These are phyloP conservation scores for Leguminivora glycinivorella DNA, from an alignment of 1,140 invertebrate species.

Conservation along the genomic window DNA sequence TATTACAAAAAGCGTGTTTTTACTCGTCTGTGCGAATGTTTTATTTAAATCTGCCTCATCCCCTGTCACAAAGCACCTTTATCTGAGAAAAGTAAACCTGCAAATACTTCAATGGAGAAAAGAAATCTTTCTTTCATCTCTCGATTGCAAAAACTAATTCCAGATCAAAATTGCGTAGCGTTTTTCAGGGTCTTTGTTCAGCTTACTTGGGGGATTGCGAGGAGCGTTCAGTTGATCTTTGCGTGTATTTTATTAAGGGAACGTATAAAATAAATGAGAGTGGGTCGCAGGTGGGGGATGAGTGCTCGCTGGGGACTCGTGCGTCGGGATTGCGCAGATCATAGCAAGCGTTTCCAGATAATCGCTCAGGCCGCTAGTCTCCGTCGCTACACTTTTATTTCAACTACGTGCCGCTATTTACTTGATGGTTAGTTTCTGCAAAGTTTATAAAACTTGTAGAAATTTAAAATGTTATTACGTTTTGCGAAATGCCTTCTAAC, in stretches of 20 bases:
- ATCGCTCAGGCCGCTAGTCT: neutral
- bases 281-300: conserved; percentile 23
- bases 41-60: neutral
- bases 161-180: conserved; percentile 24
- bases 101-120: conserved; percentile 20
- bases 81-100: conserved; percentile 10
- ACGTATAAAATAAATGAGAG: conserved; percentile 28
- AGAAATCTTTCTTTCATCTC: conserved; percentile 23
- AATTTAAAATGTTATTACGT: neutral
- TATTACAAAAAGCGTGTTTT: neutral
- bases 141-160: conserved; percentile 28
- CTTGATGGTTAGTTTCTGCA: neutral
- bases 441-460: neutral
- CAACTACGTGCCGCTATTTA: conserved; percentile 19
- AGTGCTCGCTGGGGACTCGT: conserved; percentile 11
- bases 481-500: neutral
- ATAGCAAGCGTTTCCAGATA: conserved; percentile 21
- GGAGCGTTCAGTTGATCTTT: conserved; percentile 23
- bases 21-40: neutral
- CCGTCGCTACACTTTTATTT: neutral
- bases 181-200: conserved; percentile 25
- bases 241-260: conserved; percentile 29
- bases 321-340: conserved; percentile 24
- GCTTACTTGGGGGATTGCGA: conserved; percentile 13
- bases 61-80: conserved; percentile 1